Evolutionary conservation across 2,797 vertebrate species (phyloP).

Genomic region (Alcedo quadribrachys): DNA sequence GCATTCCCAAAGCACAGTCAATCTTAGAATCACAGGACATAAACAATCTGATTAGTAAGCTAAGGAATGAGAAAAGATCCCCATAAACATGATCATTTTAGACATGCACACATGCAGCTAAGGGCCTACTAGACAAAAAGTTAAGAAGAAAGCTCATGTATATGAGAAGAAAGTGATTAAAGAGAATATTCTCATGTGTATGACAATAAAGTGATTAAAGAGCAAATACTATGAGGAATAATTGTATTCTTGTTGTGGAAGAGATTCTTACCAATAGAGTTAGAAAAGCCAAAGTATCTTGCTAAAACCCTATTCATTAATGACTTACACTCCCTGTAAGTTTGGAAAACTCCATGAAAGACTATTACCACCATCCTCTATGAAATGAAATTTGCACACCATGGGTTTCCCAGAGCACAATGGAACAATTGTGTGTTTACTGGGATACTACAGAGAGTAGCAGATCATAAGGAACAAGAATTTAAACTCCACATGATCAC

Average conservation of each 20-base stretch:
- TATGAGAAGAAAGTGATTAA: background rate
- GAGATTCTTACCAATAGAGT: background rate
- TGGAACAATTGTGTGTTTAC: background rate
- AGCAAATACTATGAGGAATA: background rate
- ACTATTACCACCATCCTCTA: background rate
- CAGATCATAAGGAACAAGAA: background rate
- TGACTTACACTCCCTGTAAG: background rate
- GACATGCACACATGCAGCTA: background rate
- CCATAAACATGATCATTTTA: background rate
- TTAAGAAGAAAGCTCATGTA: background rate
- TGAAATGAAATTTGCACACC: background rate
- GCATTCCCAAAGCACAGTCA: background rate
- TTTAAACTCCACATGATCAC: background rate
- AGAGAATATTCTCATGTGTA: background rate
- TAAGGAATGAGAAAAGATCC: background rate
- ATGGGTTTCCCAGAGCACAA: background rate
- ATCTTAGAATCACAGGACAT: background rate
- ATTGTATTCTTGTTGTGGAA: background rate
- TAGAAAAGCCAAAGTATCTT: background rate
- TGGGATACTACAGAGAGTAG: background rate
- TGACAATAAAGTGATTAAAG: background rate
- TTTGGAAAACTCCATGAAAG: background rate
- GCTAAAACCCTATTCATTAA: background rate
- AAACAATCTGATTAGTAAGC: constrained; percentile 39
- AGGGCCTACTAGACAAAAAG: background rate